Conservation (phyloP, 1,140 invertebrate genomes). For the Scaptodrosophila lebanonensis region DNA sequence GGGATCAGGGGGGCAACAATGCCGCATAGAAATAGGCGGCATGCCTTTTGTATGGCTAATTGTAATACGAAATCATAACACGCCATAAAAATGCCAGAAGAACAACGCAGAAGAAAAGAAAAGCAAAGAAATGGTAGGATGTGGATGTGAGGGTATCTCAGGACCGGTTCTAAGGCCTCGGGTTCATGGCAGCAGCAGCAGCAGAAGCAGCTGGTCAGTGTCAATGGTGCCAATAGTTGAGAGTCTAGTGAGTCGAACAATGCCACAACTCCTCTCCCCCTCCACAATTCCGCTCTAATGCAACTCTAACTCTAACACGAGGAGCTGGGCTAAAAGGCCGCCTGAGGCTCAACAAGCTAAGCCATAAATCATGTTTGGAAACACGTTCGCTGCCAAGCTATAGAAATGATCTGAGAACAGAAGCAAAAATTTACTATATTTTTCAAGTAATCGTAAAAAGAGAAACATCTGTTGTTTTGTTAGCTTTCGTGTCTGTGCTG, state of each 20-base stretch:
- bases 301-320: conserved; percentile 29
- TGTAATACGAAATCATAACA: conserved; percentile 73
- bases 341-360: too few relatives aligned
- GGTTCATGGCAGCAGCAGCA: too few relatives aligned
- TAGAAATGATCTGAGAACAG: too few relatives aligned
- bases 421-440: too few relatives aligned
- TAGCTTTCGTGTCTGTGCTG: too few relatives aligned
- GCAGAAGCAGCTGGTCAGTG: too few relatives aligned
- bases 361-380: conserved; percentile 70
- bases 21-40: conserved; percentile 46
- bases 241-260: too few relatives aligned
- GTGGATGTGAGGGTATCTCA: conserved; percentile 4
- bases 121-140: conserved; percentile 37
- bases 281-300: conserved; percentile 12
- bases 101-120: too few relatives aligned
- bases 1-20: conserved; percentile 8
- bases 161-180: conserved; percentile 44
- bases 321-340: conserved; percentile 17
- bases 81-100: conserved; percentile 69
- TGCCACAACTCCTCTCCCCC: too few relatives aligned
- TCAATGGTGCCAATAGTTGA: too few relatives aligned
- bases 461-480: too few relatives aligned
- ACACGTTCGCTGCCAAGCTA: conserved; percentile 47
- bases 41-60: conserved; percentile 69
- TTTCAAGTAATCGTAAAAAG: too few relatives aligned